Percentiles rank a stretch among this genome's conserved stretches.
phyloP scores from a whole-genome alignment of 2,888 invertebrate genomes.

The Tetrapedia diversipes region DNA sequence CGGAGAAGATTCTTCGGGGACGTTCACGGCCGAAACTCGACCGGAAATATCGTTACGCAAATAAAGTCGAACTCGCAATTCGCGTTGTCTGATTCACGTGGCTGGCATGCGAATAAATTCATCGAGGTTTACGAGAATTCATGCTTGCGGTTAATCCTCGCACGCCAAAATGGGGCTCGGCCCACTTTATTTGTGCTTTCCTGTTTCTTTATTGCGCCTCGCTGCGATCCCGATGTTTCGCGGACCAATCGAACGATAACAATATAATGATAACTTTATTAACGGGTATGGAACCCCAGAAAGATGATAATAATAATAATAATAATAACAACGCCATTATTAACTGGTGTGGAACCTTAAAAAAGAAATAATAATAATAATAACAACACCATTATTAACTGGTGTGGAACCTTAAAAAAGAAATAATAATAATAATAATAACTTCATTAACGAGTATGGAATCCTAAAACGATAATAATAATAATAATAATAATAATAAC shows the following conservation, averaged over 20 bases:
- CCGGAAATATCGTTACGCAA: slow-evolving; percentile 55
- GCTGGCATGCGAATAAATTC: slow-evolving; percentile 62
- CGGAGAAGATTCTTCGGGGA: slow-evolving; percentile 13
- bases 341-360: too few relatives aligned
- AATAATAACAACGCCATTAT: too few relatives aligned
- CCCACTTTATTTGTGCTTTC: slow-evolving; percentile 37
- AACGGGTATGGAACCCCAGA: too few relatives aligned
- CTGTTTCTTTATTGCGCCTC: slow-evolving; percentile 11
- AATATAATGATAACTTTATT: background rate
- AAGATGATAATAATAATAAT: too few relatives aligned
- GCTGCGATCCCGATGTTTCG: background rate
- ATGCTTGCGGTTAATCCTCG: slow-evolving; percentile 14
- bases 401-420: too few relatives aligned
- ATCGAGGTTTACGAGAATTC: slow-evolving; percentile 51
- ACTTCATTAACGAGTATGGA: too few relatives aligned
- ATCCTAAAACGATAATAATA: too few relatives aligned
- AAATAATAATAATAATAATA: too few relatives aligned
- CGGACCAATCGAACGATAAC: background rate
- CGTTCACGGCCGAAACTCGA: slow-evolving; percentile 31
- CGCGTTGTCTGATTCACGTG: slow-evolving; percentile 57
- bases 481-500: too few relatives aligned
- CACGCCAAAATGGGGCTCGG: slow-evolving; percentile 53
- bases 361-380: too few relatives aligned
- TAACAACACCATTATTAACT: too few relatives aligned
- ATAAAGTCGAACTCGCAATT: slow-evolving; percentile 52